A percentile compares a stretch with the other conserved stretches of the same genome.
Conservation (phyloP, 2,797 vertebrate species). For the Mastacembelus armatus region DNA sequence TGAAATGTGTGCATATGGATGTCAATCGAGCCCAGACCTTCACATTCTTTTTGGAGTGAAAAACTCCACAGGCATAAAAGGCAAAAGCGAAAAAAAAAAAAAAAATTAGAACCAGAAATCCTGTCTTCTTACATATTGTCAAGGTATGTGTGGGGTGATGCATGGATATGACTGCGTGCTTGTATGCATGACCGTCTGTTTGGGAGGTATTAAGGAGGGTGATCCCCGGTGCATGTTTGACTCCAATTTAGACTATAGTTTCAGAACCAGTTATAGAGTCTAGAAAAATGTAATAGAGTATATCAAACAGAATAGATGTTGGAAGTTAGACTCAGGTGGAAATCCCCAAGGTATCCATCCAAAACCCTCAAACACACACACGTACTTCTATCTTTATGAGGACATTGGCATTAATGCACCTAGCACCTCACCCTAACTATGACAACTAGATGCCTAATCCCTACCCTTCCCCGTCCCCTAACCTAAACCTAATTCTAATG, state of each 20-base stretch:
- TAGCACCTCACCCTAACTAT: too few species aligned
- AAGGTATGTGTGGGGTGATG: constrained; percentile 34
- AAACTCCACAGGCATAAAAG: constrained; percentile 26
- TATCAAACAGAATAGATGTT: constrained; percentile 55
- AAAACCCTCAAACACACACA: constrained; percentile 29
- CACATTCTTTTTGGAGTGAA: constrained; percentile 41
- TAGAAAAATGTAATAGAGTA: constrained; percentile 50
- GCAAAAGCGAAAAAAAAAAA: constrained; percentile 13
- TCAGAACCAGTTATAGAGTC: constrained; percentile 56
- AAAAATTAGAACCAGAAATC: constrained; percentile 45
- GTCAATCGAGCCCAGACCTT: constrained; percentile 45
- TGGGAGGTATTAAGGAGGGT: constrained; percentile 37
- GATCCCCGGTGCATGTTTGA: constrained; percentile 55
- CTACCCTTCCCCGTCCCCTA: too few species aligned
- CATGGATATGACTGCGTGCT: constrained; percentile 13
- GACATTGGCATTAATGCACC: too few species aligned
- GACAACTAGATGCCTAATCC: too few species aligned
- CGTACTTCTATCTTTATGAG: too few species aligned
- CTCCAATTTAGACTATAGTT: constrained; percentile 52
- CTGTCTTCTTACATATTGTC: constrained; percentile 13
- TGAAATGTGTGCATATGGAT: constrained; percentile 22
- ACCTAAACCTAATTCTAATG: too few species aligned
- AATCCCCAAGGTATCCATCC: constrained; percentile 68
- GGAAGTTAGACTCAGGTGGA: constrained; percentile 59
- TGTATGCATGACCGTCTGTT: constrained; percentile 24